Base-by-base conservation (phyloP, 2,888 invertebrate species). In the Microdon myrmicae region DNA sequence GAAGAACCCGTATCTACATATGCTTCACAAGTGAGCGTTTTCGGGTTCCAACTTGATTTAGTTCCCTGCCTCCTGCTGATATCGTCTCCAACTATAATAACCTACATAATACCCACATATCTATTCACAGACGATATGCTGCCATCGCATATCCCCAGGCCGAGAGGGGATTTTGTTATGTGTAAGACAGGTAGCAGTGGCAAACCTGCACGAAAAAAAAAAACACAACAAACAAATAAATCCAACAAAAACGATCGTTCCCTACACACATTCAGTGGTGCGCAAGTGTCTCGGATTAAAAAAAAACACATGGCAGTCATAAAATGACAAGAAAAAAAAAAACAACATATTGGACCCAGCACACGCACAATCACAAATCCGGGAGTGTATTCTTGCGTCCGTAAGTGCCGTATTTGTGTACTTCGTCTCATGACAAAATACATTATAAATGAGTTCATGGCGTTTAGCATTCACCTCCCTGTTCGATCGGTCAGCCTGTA, bases 261-360 rank as follows among this genome's bases (percentile, higher is more conserved):
- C 49, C 43, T 23, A 12, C 28, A 39, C 31, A 41, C 41, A 26
- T 28, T 19, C 51, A 37, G 45, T n/a, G n/a, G n/a, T 41, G 51
- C 56, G 64, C 64, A 64, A 64, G 64, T 64, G 64, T 64, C 53
- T 64, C 64, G 64, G 58, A 64, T 64, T 64, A 64, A 58, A 34
- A n/a, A 29, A n/a, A n/a, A n/a, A n/a, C 71, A 76, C 44, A 77
- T 81, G 8, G 78, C 82, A 19, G 83, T 22, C 49, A 54, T 34
- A 37, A 44, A 67, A 66, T 66, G 58, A 67, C 60, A 66, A 68
- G 69, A 67, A 67, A 67, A n/a, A 58, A 68, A 67, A 73, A 74
- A 74, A 73, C 70, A 72, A 72, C 73, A 73, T 73, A 75, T 73
- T 74, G 73, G 74, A 75, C 74, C 76, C 76, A 49, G 53, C 35